Evolutionary conservation across 2,797 vertebrate genomes (phyloP), one percentile per base, ranked within the genome.

Genomic region (Rhabdophis nuchalis): DNA sequence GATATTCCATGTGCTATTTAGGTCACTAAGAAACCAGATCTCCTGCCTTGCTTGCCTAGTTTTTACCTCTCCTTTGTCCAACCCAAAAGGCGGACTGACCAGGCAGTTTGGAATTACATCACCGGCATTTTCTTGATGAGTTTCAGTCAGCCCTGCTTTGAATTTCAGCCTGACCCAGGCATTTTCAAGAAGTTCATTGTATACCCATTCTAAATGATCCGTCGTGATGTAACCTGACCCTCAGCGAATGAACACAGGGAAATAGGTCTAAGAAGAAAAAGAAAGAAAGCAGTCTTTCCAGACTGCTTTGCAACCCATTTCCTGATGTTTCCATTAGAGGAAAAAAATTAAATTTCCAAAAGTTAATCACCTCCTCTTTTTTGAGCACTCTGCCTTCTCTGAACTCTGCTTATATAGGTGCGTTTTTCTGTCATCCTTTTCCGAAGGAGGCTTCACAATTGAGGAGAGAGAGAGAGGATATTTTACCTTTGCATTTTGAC

Each of bases 21-120:
- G 5, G 52, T 25, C 29, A 25, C 29, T 11, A 11, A 61, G 9
- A 36, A 41, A 41, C 68, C 60, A 89, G 85, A 85, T 20, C 9
- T 77, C 77, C 77, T 27, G 20, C 29, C 90, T 90, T 82, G 72
- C 12, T 36, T n/a, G 53, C 41, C 3, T 18, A 29, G 2, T 72
- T 72, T 41, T 77, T 92, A 0, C 29, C 11, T 92, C 2, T 87
- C 53, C 32, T 77, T 50, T 1, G 86, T 90, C 41, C 91, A 91
- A 85, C 52, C 92, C 90, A 53, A 91, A 57, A 92, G 61, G 91
- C 94, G 85, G 46, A 23, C 56, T 23, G 58, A 86, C 92, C 90
- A 93, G 91, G 92, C 60, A 90, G 94, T 96, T n/a, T 97, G 96
- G 96, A 97, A 96, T 97, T 96, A 96, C 96, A 96, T 95, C 96